A percentile compares a stretch with the other conserved stretches of the same genome.
Evolutionary conservation across 92 coral and sea anemone species (phyloP).

Genomic region (Paramuricea clavata): DNA sequence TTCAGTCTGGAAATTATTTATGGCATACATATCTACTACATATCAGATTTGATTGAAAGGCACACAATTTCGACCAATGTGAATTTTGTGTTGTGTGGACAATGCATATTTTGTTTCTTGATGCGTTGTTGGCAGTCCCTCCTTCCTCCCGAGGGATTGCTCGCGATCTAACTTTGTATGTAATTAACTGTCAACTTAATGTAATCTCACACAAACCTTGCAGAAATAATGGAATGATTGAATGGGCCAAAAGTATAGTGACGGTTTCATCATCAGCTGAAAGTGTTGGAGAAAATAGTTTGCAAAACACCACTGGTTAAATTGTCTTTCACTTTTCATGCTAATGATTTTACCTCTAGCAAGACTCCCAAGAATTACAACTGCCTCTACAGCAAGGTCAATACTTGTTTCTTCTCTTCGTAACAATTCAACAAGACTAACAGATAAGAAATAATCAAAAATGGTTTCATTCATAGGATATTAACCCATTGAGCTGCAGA

Average conservation of each 20-base stretch:
- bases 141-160: too few relatives aligned
- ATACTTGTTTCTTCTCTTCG: constrained; percentile 76
- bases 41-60: too few relatives aligned
- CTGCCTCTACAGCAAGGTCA: constrained; percentile 93
- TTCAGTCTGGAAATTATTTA: too few relatives aligned
- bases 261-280: constrained; percentile 81
- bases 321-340: not conserved
- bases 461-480: not conserved
- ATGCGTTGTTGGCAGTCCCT: too few relatives aligned
- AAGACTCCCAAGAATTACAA: constrained; percentile 91
- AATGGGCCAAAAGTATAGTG: constrained; percentile 71
- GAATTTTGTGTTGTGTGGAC: too few relatives aligned
- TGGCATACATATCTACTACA: too few relatives aligned
- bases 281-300: not conserved
- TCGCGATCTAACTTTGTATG: too few relatives aligned
- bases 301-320: too few relatives aligned
- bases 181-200: too few relatives aligned
- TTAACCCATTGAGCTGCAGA: too few relatives aligned
- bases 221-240: constrained; percentile 77
- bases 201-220: constrained; percentile 73
- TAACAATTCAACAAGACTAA: constrained; percentile 75
- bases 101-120: too few relatives aligned
- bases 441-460: not conserved
- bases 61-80: too few relatives aligned
- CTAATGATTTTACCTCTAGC: constrained; percentile 84